These are phyloP conservation scores for Fulmarus glacialis DNA, from an alignment of 2,113 vertebrate species.

Conservation along the genomic window DNA sequence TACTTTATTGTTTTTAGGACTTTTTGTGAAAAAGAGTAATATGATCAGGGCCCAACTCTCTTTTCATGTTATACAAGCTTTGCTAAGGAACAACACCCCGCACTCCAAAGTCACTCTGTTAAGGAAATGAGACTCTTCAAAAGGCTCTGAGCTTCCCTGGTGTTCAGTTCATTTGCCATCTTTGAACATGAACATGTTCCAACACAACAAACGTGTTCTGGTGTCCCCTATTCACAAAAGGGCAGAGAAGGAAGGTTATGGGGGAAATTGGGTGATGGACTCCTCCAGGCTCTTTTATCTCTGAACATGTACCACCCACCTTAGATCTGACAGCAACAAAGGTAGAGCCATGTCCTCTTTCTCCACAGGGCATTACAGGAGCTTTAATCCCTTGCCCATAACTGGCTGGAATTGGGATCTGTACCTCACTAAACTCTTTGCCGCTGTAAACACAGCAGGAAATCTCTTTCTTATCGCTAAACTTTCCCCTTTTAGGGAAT, in stretches of 20 bases:
- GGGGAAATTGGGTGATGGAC: background rate
- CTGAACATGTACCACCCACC: background rate
- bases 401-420: background rate
- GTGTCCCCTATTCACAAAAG: background rate
- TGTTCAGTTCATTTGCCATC: rapidly evolving
- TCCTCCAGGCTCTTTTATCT: background rate
- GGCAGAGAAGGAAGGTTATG: background rate
- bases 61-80: background rate
- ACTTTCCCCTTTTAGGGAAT: background rate
- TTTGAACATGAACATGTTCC: background rate
- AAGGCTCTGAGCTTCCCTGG: background rate
- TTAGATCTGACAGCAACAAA: background rate
- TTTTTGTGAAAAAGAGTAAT: background rate
- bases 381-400: background rate
- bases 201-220: background rate
- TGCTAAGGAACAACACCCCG: background rate
- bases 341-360: background rate
- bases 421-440: background rate
- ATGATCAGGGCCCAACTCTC: background rate
- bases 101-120: background rate
- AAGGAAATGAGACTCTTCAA: conserved; percentile 6
- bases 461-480: background rate
- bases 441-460: background rate
- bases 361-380: background rate
- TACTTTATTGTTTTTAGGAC: background rate